Base-by-base conservation (phyloP, 2,797 vertebrate species). In the Semotilus atromaculatus region DNA sequence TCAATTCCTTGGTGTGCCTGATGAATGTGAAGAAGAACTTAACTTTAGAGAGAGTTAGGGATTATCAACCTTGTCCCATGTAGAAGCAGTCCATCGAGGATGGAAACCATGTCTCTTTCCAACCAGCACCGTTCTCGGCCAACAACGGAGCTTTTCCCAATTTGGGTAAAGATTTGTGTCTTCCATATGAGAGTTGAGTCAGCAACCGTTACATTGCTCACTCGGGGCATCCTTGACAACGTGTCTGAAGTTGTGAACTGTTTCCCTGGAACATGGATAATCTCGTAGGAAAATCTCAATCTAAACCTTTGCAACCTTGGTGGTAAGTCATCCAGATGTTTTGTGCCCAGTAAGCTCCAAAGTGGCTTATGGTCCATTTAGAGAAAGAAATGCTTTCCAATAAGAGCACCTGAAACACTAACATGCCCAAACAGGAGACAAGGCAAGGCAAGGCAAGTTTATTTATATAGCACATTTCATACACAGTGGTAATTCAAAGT, bases 211-310 rank as follows among this genome's bases (percentile, higher is more conserved):
- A 13, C 51, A 16, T 76, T 4, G 1, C 23, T 58, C 13, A 0
- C 16, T n/a, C 31, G 58, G 51, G 72, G 48, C 6, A 55, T 55
- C 19, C 31, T 36, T 11, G 31, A 36, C 1, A 75, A 3, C 21
- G 0, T 36, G 10, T 36, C 29, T 23, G 31, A 21, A 36, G 31
- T 75, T 34, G 10, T 11, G 3, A 34, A 74, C 4, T 3, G 18
- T 34, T 75, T 75, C 10, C 29, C 72, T 36, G 72, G 31, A 38
- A n/a, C 31, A 38, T n/a, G 48, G 72, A 6, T 53, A 11, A 75
- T 75, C 51, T 55, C 11, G 1, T 75, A 36, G 7, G 31, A 36
- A 75, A 53, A 58, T 38, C 73, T 75, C 73, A 76, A 38, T 76
- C 73, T 76, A 31, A 76, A 76, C 51, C 51, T n/a, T 75, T 55